A percentile compares a stretch with the other conserved stretches of the same genome.
Evolutionary conservation across 2,797 vertebrate species (phyloP).

Genomic region (Phylloscopus collybita): DNA sequence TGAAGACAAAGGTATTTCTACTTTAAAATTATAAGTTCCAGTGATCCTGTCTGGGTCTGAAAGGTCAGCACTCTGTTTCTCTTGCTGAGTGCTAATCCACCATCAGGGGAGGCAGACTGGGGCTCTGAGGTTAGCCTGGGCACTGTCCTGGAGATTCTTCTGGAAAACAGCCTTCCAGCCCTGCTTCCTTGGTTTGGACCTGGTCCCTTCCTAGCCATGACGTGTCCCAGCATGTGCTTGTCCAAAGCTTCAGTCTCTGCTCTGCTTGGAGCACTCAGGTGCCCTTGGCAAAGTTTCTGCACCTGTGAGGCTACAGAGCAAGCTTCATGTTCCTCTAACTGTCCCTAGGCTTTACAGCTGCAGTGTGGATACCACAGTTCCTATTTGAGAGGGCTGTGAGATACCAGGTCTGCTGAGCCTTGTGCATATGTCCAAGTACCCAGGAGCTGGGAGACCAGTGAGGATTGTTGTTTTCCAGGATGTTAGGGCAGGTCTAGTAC

Average conservation of each 20-base stretch:
- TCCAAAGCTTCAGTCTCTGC: neutral
- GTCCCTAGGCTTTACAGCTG: neutral
- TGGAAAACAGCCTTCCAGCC: neutral
- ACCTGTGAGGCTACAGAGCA: neutral
- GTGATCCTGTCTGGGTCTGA: neutral
- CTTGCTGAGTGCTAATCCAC: neutral
- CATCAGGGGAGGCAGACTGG: neutral
- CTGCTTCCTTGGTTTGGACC: neutral
- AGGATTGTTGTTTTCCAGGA: neutral
- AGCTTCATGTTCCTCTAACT: neutral
- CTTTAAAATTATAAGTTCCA: neutral
- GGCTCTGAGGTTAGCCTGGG: neutral
- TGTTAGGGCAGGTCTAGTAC: neutral
- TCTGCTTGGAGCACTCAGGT: neutral
- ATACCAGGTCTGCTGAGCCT: neutral
- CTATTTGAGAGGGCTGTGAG: neutral
- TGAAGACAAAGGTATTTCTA: neutral
- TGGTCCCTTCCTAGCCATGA: neutral
- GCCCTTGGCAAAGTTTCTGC: neutral
- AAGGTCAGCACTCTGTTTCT: neutral
- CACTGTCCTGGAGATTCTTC: neutral
- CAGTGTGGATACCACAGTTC: accelerated
- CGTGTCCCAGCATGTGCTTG: neutral
- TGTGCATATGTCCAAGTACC: neutral
- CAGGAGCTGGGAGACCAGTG: neutral